Percentiles rank a stretch among this genome's conserved stretches.
Conservation (phyloP, 1,140 invertebrate species). For the Chironomus striatipennis region DNA sequence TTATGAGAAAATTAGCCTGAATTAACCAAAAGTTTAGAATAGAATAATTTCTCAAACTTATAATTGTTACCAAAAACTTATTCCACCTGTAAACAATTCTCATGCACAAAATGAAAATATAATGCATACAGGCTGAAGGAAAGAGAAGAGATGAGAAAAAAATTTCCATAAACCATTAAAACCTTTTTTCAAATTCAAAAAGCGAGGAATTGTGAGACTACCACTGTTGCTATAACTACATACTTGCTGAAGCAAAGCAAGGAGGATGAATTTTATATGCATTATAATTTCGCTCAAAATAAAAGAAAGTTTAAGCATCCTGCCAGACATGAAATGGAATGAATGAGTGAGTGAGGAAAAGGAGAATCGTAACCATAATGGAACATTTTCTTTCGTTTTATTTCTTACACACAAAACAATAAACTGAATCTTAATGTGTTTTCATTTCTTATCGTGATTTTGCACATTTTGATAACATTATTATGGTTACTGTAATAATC, state of each 20-base stretch:
- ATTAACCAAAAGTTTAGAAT: too few species aligned
- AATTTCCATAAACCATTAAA: conserved; percentile 4
- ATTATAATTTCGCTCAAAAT: too few species aligned
- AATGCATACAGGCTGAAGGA: too few species aligned
- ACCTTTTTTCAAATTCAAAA: neutral
- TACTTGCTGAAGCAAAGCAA: neutral
- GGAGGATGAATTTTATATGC: too few species aligned
- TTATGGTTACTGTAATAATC: neutral
- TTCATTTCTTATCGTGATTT: conserved; percentile 19
- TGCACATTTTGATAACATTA: conserved; percentile 18
- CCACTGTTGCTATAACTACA: neutral
- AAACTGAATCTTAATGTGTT: conserved; percentile 9
- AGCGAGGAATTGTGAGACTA: neutral
- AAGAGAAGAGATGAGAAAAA: neutral
- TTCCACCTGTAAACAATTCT: neutral
- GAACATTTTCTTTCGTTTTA: neutral
- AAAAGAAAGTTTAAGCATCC: too few species aligned
- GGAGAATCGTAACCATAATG: neutral
- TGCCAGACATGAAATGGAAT: too few species aligned
- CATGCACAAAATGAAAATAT: neutral
- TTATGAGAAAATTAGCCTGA: too few species aligned
- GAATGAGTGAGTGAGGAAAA: too few species aligned
- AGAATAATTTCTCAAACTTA: too few species aligned
- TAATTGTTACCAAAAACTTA: neutral
- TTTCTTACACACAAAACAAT: conserved; percentile 5